phyloP scores from a whole-genome alignment of 1,140 invertebrate genomes.

The Drosophila micromelanica region DNA sequence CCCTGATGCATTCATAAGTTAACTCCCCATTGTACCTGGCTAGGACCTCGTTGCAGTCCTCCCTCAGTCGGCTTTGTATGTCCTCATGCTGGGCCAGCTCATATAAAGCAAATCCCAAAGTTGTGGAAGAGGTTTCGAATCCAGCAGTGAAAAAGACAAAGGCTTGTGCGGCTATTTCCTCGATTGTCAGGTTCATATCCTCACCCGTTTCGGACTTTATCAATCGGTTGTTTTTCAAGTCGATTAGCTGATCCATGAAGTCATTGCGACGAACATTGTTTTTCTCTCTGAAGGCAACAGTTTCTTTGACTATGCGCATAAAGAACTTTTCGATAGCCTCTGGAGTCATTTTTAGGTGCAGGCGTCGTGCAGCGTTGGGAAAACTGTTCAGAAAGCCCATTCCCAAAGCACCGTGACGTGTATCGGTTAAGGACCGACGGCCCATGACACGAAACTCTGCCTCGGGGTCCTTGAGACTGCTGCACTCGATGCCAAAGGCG shows the following conservation, averaged over 20 bases:
- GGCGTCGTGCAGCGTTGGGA: slow-evolving; percentile 50
- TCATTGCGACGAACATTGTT: slow-evolving; percentile 85
- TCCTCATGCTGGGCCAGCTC: slow-evolving; percentile 86
- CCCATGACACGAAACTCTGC: slow-evolving; percentile 85
- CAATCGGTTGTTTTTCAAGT: slow-evolving; percentile 85
- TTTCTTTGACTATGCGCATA: slow-evolving; percentile 84
- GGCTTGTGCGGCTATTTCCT: slow-evolving; percentile 84
- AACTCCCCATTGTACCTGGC: slow-evolving; percentile 82
- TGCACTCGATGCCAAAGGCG: slow-evolving; percentile 88
- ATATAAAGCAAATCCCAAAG: slow-evolving; percentile 85
- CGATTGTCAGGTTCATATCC: slow-evolving; percentile 60
- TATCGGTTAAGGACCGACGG: slow-evolving; percentile 46
- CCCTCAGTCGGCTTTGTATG: slow-evolving; percentile 85
- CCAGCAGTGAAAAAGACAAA: slow-evolving; percentile 87
- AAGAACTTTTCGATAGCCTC: slow-evolving; percentile 85
- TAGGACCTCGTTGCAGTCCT: slow-evolving; percentile 85
- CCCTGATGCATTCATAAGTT: slow-evolving; percentile 85
- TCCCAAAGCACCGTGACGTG: slow-evolving; percentile 25
- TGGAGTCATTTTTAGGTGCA: slow-evolving; percentile 75
- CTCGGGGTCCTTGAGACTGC: slow-evolving; percentile 85
- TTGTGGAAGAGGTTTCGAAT: slow-evolving; percentile 87
- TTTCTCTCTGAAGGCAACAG: slow-evolving; percentile 85
- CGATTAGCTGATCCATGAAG: slow-evolving; percentile 86
- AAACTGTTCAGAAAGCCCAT: slow-evolving; percentile 49
- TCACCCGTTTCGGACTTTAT: slow-evolving; percentile 65